phyloP scores from a whole-genome alignment of 2,888 invertebrate species.

The Apamea monoglypha region DNA sequence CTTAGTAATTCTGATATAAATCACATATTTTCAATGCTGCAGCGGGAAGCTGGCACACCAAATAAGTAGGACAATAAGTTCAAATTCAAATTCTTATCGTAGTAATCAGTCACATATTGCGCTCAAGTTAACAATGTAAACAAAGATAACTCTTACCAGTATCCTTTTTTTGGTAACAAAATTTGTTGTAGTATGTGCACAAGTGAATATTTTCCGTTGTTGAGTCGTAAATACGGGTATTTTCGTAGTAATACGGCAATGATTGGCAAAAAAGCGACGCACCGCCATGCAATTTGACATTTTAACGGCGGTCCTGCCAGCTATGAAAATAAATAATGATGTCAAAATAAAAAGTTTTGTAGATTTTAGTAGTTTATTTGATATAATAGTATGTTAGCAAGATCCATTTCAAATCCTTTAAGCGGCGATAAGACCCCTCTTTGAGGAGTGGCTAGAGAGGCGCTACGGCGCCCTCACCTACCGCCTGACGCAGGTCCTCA shows the following conservation, averaged over 20 bases:
- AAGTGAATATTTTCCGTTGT: constrained; percentile 65
- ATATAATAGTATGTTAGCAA: background rate
- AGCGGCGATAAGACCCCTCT: no score
- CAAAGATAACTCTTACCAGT: constrained; percentile 67
- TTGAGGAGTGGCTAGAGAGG: no score
- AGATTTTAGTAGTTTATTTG: constrained; percentile 25
- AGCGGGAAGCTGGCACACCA: constrained; percentile 31
- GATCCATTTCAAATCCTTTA: background rate
- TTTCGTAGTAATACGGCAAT: constrained; percentile 84
- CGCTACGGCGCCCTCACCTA: no score
- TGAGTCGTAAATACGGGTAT: constrained; percentile 77
- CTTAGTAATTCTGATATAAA: constrained; percentile 49
- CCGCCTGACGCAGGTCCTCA: no score
- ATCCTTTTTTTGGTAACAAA: constrained; percentile 57
- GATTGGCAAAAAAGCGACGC: constrained; percentile 88
- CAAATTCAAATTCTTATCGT: constrained; percentile 60
- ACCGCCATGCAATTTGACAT: constrained; percentile 86
- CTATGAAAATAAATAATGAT: constrained; percentile 22
- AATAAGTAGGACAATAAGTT: constrained; percentile 31
- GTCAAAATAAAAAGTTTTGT: constrained; percentile 36
- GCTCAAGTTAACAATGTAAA: constrained; percentile 52
- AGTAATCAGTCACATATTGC: constrained; percentile 52
- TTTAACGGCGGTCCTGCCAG: constrained; percentile 61
- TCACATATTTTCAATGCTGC: constrained; percentile 1
- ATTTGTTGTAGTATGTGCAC: constrained; percentile 55